These are phyloP conservation scores for Nannoperca obscura DNA, from an alignment of 2,797 vertebrate species.

Conservation along the genomic window DNA sequence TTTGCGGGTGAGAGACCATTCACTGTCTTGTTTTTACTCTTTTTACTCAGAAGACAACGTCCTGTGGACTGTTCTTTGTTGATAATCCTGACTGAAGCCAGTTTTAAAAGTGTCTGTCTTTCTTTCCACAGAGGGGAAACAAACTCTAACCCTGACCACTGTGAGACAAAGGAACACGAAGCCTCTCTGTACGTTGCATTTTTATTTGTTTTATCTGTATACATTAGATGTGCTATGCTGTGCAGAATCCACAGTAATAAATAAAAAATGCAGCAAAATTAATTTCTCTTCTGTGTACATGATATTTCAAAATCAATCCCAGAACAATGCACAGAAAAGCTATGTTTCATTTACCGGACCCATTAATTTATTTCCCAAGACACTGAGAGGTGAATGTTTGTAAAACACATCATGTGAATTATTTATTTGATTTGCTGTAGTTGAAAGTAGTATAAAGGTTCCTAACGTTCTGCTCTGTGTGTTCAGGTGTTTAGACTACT, in stretches of 20 bases:
- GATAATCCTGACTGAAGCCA: not conserved
- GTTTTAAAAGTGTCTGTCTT: slow-evolving; percentile 13
- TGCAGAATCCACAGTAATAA: slow-evolving; percentile 2
- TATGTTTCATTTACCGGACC: not conserved
- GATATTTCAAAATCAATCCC: not conserved
- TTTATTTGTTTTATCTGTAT: slow-evolving; percentile 5
- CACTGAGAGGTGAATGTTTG: not conserved
- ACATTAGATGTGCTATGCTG: not conserved
- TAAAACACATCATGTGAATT: not conserved
- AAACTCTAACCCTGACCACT: slow-evolving; percentile 82
- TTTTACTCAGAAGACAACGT: not conserved
- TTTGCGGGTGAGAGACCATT: slow-evolving; percentile 87
- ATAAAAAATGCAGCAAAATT: too few species aligned
- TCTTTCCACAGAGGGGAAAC: slow-evolving; percentile 82
- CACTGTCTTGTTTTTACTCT: not conserved
- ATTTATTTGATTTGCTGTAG: not conserved
- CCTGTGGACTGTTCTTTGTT: not conserved
- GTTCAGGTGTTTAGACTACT: slow-evolving; percentile 92
- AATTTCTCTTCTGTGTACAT: too few species aligned
- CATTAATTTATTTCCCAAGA: not conserved
- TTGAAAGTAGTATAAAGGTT: slow-evolving; percentile 4
- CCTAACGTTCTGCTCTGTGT: slow-evolving; percentile 9
- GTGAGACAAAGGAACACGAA: slow-evolving; percentile 90
- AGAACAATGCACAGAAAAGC: not conserved
- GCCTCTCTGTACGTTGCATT: slow-evolving; percentile 91